Conservation (phyloP, 2,888 invertebrate genomes). For the Brenthis daphne region DNA sequence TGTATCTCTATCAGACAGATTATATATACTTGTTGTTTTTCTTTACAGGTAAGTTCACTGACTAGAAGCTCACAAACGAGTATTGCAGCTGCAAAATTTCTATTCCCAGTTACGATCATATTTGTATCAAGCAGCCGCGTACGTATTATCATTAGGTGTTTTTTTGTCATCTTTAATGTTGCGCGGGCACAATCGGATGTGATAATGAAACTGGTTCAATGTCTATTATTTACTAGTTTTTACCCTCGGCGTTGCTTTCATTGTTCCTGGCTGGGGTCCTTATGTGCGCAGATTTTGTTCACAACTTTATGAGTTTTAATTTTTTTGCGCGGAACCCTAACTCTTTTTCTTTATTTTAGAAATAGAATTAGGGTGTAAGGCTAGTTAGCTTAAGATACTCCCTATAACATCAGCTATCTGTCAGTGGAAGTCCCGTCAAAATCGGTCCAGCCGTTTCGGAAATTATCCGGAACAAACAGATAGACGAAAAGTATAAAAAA, state of each 20-base stretch:
- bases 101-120: conserved; percentile 42
- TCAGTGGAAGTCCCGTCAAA: no score
- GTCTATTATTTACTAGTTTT: conserved; percentile 24
- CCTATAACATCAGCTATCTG: no score
- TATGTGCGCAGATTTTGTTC: no score
- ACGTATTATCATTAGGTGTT: conserved; percentile 38
- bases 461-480: no score
- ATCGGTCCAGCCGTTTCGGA: no score
- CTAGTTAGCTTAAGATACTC: no score
- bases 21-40: conserved; percentile 38
- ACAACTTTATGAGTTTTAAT: no score
- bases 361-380: no score
- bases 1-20: conserved; percentile 32
- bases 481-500: no score
- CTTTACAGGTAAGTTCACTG: conserved; percentile 46
- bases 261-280: neutral
- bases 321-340: no score
- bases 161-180: conserved; percentile 38
- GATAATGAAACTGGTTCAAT: conserved; percentile 36
- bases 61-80: conserved; percentile 39
- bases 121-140: conserved; percentile 38
- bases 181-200: conserved; percentile 33
- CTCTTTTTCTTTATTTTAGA: no score
- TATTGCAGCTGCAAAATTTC: conserved; percentile 41
- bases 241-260: neutral